Evolutionary conservation across 2,888 invertebrate species (phyloP).

Genomic region (Drosophila cognata): DNA sequence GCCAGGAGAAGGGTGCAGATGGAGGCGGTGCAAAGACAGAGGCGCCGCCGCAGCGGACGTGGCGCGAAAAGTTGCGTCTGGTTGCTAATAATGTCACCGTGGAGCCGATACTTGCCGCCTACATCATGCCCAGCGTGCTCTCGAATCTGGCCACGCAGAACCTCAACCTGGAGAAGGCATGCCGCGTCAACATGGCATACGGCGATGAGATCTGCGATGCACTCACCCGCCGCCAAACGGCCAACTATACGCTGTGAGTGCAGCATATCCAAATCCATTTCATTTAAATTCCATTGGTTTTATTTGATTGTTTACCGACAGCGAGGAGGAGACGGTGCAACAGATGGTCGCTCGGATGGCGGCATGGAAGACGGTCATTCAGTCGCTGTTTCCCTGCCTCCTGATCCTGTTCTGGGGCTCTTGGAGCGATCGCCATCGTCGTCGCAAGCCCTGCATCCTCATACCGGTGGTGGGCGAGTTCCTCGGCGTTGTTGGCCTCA

Average conservation of each 20-base stretch:
- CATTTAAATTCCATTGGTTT: background rate
- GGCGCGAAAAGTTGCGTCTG: slow-evolving; percentile 85
- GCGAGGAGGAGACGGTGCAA: slow-evolving; percentile 89
- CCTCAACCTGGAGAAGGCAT: slow-evolving; percentile 93
- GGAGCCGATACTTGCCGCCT: slow-evolving; percentile 88
- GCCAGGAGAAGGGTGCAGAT: slow-evolving; percentile 29
- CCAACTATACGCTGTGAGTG: slow-evolving; percentile 86
- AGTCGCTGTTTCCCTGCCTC: slow-evolving; percentile 92
- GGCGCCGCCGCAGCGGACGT: slow-evolving; percentile 55
- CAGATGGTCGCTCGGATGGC: slow-evolving; percentile 92
- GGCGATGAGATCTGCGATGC: slow-evolving; percentile 91
- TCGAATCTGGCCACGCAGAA: slow-evolving; percentile 93
- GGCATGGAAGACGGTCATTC: slow-evolving; percentile 94
- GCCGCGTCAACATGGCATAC: slow-evolving; percentile 92
- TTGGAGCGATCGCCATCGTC: slow-evolving; percentile 88
- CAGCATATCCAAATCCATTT: background rate
- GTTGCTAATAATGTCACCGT: slow-evolving; percentile 88
- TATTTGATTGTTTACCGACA: slow-evolving; percentile 60
- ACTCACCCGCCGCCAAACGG: slow-evolving; percentile 90
- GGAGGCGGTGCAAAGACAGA: slow-evolving; percentile 12
- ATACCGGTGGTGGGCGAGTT: slow-evolving; percentile 93
- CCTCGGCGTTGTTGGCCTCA: slow-evolving; percentile 91
- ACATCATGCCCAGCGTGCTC: slow-evolving; percentile 88
- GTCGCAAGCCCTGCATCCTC: slow-evolving; percentile 90
- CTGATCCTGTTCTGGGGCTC: slow-evolving; percentile 93